Conservation (phyloP, 1,140 invertebrate species). For the Bilobella aurantiaca region DNA sequence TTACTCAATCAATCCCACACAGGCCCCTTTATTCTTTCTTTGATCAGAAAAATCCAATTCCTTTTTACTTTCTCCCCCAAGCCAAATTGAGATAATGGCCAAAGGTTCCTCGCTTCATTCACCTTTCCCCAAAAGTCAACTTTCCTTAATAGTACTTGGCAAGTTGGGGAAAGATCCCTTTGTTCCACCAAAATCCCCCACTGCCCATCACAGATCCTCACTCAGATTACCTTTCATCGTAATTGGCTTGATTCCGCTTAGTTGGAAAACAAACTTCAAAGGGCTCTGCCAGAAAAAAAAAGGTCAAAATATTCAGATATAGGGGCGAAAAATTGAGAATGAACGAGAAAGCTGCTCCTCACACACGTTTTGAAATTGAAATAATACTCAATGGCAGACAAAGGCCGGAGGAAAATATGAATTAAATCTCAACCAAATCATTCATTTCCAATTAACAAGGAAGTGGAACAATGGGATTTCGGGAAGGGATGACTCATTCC, state of each 20-base stretch:
- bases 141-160: not conserved
- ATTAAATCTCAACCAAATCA: not conserved
- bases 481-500: constrained; percentile 1
- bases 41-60: constrained; percentile 3
- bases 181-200: not conserved
- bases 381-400: no score
- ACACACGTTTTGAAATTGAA: no score
- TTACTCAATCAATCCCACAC: constrained; percentile 5
- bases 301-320: not conserved
- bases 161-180: no score
- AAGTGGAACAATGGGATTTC: not conserved
- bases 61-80: not conserved
- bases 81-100: constrained; percentile 1
- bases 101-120: not conserved
- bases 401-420: not conserved
- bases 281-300: not conserved
- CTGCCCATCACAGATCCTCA: not conserved
- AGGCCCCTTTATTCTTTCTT: not conserved
- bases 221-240: constrained; percentile 3
- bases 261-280: not conserved
- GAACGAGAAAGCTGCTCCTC: no score
- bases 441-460: constrained; percentile 2
- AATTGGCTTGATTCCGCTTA: not conserved
- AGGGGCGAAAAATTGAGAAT: no score
- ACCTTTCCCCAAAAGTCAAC: not conserved